These are phyloP conservation scores for Panagrolaimus sp. DNA, from an alignment of 1,140 invertebrate genomes.

Conservation along the genomic window DNA sequence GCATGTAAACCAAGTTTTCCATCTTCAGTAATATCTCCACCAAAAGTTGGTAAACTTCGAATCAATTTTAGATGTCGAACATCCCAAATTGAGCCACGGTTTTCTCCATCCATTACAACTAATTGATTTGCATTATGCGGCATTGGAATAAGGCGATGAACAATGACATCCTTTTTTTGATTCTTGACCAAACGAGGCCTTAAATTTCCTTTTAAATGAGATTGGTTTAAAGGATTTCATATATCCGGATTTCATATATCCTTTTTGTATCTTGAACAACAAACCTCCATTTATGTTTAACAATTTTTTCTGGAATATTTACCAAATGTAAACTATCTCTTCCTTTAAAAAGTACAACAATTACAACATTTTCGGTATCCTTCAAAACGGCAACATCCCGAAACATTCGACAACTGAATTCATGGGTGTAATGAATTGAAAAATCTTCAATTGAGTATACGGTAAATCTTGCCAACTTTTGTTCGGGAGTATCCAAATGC, in stretches of 20 bases:
- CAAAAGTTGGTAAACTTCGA: slow-evolving; percentile 63
- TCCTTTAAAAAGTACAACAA: slow-evolving; percentile 39
- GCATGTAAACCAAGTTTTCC: slow-evolving; percentile 78
- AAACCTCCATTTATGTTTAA: slow-evolving; percentile 58
- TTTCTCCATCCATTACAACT: slow-evolving; percentile 65
- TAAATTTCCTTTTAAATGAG: slow-evolving; percentile 64
- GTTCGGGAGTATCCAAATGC: slow-evolving; percentile 49
- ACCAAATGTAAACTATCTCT: slow-evolving; percentile 43
- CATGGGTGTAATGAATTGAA: slow-evolving; percentile 40
- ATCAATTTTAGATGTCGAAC: slow-evolving; percentile 63
- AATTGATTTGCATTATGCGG: slow-evolving; percentile 68
- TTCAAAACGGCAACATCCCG: slow-evolving; percentile 35
- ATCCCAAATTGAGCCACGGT: slow-evolving; percentile 79
- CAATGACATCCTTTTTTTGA: slow-evolving; percentile 69
- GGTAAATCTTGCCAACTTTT: slow-evolving; percentile 42
- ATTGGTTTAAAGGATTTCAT: neutral
- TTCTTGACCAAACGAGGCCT: slow-evolving; percentile 74
- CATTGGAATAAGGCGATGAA: slow-evolving; percentile 70
- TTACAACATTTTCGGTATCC: slow-evolving; percentile 41
- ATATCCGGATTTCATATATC: neutral
- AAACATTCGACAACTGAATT: slow-evolving; percentile 46
- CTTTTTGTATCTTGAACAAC: neutral
- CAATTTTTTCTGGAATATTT: slow-evolving; percentile 36
- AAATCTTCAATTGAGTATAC: slow-evolving; percentile 43
- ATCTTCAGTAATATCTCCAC: slow-evolving; percentile 62